Base-by-base conservation (phyloP, 2,888 invertebrate genomes). In the Melitaea athalia region DNA sequence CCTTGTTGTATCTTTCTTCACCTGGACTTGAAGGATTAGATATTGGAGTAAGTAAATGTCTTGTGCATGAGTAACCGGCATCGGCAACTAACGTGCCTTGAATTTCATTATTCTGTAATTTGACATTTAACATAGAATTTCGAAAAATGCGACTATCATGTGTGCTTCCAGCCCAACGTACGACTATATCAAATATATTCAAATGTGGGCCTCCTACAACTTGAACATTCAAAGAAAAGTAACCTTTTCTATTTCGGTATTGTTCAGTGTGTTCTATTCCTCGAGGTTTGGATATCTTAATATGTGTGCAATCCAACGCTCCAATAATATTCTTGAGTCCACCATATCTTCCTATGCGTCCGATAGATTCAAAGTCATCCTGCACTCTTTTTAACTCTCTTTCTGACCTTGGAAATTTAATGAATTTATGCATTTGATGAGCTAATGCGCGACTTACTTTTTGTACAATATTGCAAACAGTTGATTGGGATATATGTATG, bases 131-230 rank as follows among this genome's bases (percentile, higher is more conserved):
- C n/a, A 24, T 31, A 14, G 42, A 59, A n/a, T 59, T 59, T 59
- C 59, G 33, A 15, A 59, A 59, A 59, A 59, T 59, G 11, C 42
- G 38, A 38, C 50, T 59, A 59, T 59, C 59, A 14, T 59, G 59
- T 14, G 59, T 59, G 33, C 38, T 59, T 31, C 59, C 59, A 59
- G 59, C 59, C 59, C 59, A 59, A 14, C n/a, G 59, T 59, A 59
- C 42, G 15, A 59, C 59, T 42, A 59, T 14, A 24, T 59, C 59
- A 38, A 38, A 38, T 38, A 38, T 38, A 3, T 38, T 3, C 38
- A 38, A 38, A 38, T 38, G 4, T 38, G 38, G 38, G 8, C 38
- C 38, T 38, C 38, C 38, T 38, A 38, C 38, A 59, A 38, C 38
- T 38, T 38, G 38, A 38, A 38, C 38, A 38, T 38, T 38, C 38